Evolutionary conservation across 2,113 vertebrate genomes (phyloP).

Genomic region (Trachemys scripta): DNA sequence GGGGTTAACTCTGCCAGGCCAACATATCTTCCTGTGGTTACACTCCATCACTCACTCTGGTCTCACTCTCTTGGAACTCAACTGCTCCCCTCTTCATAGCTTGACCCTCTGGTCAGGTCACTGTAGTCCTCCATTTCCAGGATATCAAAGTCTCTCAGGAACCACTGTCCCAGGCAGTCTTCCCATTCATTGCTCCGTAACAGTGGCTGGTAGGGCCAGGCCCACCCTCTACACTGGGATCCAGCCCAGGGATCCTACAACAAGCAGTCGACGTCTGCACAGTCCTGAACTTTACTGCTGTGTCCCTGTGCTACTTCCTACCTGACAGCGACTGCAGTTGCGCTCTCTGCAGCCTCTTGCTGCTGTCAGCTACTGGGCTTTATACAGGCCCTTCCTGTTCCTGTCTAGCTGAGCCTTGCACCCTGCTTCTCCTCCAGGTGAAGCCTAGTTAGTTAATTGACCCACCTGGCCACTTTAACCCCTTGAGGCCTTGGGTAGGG

Average conservation of each 20-base stretch:
- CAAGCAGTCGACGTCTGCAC: background rate
- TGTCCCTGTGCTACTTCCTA: background rate
- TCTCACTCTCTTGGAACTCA: background rate
- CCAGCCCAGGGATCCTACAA: background rate
- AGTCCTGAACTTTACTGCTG: background rate
- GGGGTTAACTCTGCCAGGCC: background rate
- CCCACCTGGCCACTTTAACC: background rate
- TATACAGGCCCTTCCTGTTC: background rate
- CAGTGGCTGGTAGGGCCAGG: background rate
- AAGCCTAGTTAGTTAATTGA: background rate
- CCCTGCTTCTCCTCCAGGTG: background rate
- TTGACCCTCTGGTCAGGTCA: background rate
- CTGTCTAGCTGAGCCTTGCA: background rate
- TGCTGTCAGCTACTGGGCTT: background rate
- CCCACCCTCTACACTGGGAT: background rate
- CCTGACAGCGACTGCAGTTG: background rate
- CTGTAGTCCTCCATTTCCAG: background rate
- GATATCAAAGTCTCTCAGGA: background rate
- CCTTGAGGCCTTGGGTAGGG: background rate
- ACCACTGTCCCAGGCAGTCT: too few relatives aligned
- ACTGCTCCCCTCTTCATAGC: background rate
- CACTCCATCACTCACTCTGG: background rate
- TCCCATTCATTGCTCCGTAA: background rate
- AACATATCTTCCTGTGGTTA: background rate
- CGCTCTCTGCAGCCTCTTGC: background rate